These are phyloP conservation scores for Camponotus floridanus DNA, from an alignment of 1,140 invertebrate genomes.

Conservation along the genomic window DNA sequence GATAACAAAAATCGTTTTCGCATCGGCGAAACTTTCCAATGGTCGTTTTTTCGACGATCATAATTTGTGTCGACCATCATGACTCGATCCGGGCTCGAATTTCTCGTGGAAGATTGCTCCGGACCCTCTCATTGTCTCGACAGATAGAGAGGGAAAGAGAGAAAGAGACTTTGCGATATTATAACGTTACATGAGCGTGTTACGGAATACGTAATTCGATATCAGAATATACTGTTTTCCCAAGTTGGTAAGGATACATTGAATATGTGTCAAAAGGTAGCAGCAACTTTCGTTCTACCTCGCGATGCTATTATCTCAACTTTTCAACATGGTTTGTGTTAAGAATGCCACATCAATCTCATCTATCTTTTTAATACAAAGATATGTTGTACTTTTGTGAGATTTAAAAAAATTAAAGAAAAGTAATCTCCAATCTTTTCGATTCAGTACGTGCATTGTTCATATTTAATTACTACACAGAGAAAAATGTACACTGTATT, in stretches of 20 bases:
- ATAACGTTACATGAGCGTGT: constrained; percentile 65
- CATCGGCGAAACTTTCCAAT: neutral
- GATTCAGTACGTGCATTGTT: too few relatives aligned
- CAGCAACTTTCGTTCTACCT: neutral
- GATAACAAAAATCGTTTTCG: constrained; percentile 27
- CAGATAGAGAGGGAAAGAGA: constrained; percentile 57
- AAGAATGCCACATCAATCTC: neutral
- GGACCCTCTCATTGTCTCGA: constrained; percentile 70
- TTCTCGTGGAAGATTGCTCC: constrained; percentile 73
- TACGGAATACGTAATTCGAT: constrained; percentile 76
- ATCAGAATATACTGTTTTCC: constrained; percentile 63
- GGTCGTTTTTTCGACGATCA: constrained; percentile 35
- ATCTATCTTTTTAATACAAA: neutral
- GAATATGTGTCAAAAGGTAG: constrained; percentile 34
- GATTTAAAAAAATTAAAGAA: neutral
- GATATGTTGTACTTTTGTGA: neutral
- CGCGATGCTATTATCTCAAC: neutral
- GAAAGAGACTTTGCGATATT: constrained; percentile 44
- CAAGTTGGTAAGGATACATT: constrained; percentile 72
- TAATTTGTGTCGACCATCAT: constrained; percentile 49
- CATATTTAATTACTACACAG: too few relatives aligned
- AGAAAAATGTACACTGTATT: too few relatives aligned
- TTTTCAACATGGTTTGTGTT: neutral
- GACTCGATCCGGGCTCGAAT: constrained; percentile 68
- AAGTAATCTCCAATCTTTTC: neutral